Conservation (phyloP, 2,888 invertebrate genomes). For the Gerosis bhagava region DNA sequence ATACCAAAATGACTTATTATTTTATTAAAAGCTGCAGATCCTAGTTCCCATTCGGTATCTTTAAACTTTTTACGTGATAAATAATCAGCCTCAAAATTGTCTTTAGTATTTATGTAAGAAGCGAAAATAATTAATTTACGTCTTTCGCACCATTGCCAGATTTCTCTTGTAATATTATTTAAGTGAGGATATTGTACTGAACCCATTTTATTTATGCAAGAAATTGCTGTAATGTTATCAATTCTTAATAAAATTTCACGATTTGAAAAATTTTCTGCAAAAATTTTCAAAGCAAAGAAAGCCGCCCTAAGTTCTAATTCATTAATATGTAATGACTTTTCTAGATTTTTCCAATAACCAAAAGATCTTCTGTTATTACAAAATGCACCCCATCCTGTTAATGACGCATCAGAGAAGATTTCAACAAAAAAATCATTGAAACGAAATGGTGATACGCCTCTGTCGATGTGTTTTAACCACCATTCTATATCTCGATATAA, state of each 20-base stretch:
- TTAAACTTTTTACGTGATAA: background rate
- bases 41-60: background rate
- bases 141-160: conserved; percentile 10
- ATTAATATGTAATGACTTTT: conserved; percentile 6
- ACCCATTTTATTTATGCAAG: conserved; percentile 5
- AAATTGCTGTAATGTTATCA: conserved; percentile 7
- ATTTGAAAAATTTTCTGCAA: background rate
- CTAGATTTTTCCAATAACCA: conserved; percentile 1
- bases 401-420: conserved; percentile 9
- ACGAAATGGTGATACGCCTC: too few species aligned
- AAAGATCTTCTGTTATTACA: background rate
- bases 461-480: conserved; percentile 8
- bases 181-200: conserved; percentile 6
- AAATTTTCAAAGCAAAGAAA: conserved; percentile 3
- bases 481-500: conserved; percentile 12
- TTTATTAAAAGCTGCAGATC: background rate
- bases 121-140: background rate
- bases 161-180: background rate
- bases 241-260: conserved; percentile 6
- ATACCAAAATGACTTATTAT: background rate
- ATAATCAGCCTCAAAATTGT: background rate
- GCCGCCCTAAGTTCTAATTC: conserved; percentile 10
- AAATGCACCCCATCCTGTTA: conserved; percentile 6
- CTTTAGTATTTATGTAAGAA: conserved; percentile 7
- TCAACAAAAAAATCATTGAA: background rate